Evolutionary conservation across 2,888 invertebrate species (phyloP).

Genomic region (Sphaerophoria rueppellii): DNA sequence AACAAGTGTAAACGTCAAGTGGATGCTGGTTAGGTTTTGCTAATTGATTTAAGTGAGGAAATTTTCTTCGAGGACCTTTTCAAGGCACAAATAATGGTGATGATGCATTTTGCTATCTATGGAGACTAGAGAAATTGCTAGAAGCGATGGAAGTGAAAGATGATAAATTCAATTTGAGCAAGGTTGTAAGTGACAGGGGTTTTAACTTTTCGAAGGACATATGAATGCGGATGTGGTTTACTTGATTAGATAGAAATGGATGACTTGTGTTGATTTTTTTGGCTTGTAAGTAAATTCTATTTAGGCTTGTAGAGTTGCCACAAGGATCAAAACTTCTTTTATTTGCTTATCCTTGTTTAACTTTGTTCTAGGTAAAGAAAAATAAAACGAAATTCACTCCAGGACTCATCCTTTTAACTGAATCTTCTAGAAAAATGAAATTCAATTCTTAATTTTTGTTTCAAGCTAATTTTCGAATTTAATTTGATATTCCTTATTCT

Average conservation of each 20-base stretch:
- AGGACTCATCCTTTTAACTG: too few species aligned
- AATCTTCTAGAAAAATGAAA: too few species aligned
- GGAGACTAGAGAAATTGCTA: background rate
- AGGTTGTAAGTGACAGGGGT: background rate
- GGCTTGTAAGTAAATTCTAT: too few species aligned
- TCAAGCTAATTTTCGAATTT: background rate
- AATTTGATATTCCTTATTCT: background rate
- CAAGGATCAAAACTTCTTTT: too few species aligned
- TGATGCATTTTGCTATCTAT: background rate
- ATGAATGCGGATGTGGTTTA: background rate
- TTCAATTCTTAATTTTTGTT: too few species aligned
- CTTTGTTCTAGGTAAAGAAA: too few species aligned
- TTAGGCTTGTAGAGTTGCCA: too few species aligned
- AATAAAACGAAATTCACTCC: too few species aligned
- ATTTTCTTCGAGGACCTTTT: background rate
- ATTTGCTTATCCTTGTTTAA: too few species aligned
- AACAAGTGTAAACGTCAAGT: conserved; percentile 48
- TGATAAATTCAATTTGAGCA: conserved; percentile 31
- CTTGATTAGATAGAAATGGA: conserved; percentile 2
- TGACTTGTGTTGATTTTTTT: background rate
- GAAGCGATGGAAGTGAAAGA: background rate
- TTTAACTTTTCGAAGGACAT: background rate
- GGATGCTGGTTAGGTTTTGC: conserved; percentile 45
- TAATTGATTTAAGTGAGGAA: conserved; percentile 49
- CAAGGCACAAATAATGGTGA: background rate